Base-by-base conservation (phyloP, 2,797 vertebrate genomes). In the Eptatretus atami region DNA sequence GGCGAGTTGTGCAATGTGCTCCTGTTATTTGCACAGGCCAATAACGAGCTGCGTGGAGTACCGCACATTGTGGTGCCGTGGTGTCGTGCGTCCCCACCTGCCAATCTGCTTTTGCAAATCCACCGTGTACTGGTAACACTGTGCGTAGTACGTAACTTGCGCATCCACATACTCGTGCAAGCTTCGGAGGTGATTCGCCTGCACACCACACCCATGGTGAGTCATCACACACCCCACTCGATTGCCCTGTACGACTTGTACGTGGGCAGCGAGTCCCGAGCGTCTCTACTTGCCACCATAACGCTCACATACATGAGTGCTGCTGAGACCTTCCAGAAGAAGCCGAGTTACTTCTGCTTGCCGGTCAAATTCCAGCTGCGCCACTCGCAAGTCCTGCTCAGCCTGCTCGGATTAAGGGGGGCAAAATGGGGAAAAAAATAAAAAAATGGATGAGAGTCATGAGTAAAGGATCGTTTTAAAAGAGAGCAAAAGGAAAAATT, bases 41-140 rank as follows among this genome's bases (percentile, higher is more conserved):
- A 44, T 4, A 44, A 44, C 31, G 31, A 44, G 31, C 31, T 44
- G 31, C 31, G 31, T 44, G 31, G 31, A 44, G 31, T 44, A 44
- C 31, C 6, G 31, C 6, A 44, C 31, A 44, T 61, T 9, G 57
- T 61, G 57, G 57, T n/a, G 57, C 9, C 12, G 57, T n/a, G n/a
- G 57, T n/a, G 57, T n/a, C 12, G 57, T n/a, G n/a, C 25, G 25
- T n/a, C 15, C 52, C 68, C 70, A 96, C 92, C 90, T 96, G 79
- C 92, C 92, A 69, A 98, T 79, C 68, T 96, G 90, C 71, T 94
- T 98, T 64, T 98, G 92, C 19, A 98, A 85, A 69, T 96, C 87
- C 74, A 92, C 75, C 86, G 90, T 95, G 70, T 96, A 98, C 67
- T 95, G 88, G 77, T 93, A 96, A 76, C 84, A 92, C 66, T 96